Evolutionary conservation across 2,888 invertebrate genomes (phyloP), one percentile per base, ranked within the genome.

Genomic region (Cataglyphis rosenhaueri): DNA sequence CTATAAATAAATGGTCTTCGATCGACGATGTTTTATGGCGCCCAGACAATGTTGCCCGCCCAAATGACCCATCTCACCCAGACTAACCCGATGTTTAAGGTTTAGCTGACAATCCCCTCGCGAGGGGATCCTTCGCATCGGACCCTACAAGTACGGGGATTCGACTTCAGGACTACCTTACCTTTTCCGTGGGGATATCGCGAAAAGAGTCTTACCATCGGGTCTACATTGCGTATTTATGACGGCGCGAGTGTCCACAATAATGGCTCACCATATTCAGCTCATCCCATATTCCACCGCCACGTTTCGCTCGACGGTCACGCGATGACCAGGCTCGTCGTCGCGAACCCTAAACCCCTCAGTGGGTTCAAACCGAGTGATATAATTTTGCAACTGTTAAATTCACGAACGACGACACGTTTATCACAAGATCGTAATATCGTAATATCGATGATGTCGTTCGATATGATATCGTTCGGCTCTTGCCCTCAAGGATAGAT

Each of bases 231-330:
- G 68, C 70, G 82, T 76, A 84, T 84, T 84, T 84, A 84, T 70
- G 71, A 70, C 76, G 38, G 38, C 48, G 52, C 48, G 62, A 64
- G 62, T 52, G 48, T 44, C 68, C 65, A n/a, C 76, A 48, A 66
- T 65, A 82, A 82, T 70, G 44, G 66, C 71, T 21, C 59, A 21
- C 82, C 82, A 59, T 21, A 21, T 21, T 21, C 21, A 21, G 55
- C 57, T 74, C 81, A 85, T 84, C 41, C 52, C 25, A 52, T 76
- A 75, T 81, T 85, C 85, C 83, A 81, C 71, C 21, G 83, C 61
- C 83, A 81, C 64, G 61, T 66, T 62, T 25, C 66, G 8, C n/a
- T 61, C 62, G 48, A 65, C 57, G 59, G 81, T 84, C 82, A 82
- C 75, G 84, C 66, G 35, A 84, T n/a, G 44, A 61, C 61, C 79